Percentiles rank a stretch among this genome's conserved stretches.
These are phyloP conservation scores for Leucoma salicis DNA, from an alignment of 2,888 invertebrate species.

Conservation along the genomic window DNA sequence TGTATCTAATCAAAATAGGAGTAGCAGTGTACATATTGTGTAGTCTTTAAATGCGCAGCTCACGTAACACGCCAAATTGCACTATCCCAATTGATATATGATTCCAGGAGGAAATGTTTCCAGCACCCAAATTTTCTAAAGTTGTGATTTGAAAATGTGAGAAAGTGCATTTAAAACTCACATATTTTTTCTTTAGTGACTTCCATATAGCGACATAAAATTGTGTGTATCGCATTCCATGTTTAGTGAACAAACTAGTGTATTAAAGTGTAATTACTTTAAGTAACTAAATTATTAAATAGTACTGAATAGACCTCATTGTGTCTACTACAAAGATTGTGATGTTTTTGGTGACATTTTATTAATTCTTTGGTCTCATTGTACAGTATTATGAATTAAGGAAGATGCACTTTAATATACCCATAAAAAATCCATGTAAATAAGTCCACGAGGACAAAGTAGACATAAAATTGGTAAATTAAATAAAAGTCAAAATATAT, in stretches of 20 bases:
- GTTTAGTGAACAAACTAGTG: constrained; percentile 14
- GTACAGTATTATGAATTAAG: constrained; percentile 13
- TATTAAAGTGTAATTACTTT: neutral
- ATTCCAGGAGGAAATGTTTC: too few species aligned
- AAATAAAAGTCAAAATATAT: too few species aligned
- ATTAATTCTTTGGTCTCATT: constrained; percentile 30
- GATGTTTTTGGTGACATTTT: constrained; percentile 21
- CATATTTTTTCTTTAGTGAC: neutral
- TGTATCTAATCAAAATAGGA: constrained; percentile 29
- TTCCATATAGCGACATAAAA: constrained; percentile 10
- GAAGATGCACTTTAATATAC: constrained; percentile 19
- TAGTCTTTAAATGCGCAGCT: too few species aligned
- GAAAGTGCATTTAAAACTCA: neutral
- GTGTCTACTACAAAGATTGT: constrained; percentile 12
- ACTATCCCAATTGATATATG: neutral
- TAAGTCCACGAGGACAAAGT: too few species aligned
- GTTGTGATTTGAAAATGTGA: neutral
- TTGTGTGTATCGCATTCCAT: constrained; percentile 7
- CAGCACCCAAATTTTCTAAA: too few species aligned
- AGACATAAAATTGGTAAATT: too few species aligned
- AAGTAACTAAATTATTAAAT: constrained; percentile 15
- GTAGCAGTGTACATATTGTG: constrained; percentile 12
- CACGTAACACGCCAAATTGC: neutral
- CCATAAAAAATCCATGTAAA: too few species aligned
- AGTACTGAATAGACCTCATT: constrained; percentile 11